Evolutionary conservation across 2,888 invertebrate genomes (phyloP).

Genomic region (Lapara coniferarum): DNA sequence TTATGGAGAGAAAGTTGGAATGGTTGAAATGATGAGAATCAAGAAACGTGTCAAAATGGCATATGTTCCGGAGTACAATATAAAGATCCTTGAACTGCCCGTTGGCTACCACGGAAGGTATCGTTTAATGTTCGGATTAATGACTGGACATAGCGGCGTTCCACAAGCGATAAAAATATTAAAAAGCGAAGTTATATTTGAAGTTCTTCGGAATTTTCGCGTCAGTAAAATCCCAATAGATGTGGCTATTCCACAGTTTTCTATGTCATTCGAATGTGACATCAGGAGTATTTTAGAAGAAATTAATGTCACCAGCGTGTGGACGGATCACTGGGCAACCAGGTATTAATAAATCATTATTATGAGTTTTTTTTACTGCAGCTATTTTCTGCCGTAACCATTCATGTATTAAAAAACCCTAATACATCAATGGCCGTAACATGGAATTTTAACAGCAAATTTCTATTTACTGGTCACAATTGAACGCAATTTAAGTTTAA

Average conservation of each 20-base stretch:
- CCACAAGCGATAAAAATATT: conserved; percentile 1
- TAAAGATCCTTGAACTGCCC: conserved; percentile 50
- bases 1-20: conserved; percentile 39
- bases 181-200: conserved; percentile 2
- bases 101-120: conserved; percentile 47
- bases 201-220: background rate
- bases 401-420: too few species aligned
- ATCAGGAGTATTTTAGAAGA: conserved; percentile 18
- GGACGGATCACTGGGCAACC: conserved; percentile 21
- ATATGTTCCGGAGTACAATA: conserved; percentile 40
- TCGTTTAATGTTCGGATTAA: background rate
- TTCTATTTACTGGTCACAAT: too few species aligned
- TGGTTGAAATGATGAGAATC: conserved; percentile 46
- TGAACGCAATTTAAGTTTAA: too few species aligned
- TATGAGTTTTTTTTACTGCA: too few species aligned
- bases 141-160: conserved; percentile 4
- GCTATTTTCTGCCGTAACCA: too few species aligned
- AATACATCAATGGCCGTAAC: too few species aligned
- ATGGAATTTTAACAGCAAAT: too few species aligned
- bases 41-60: conserved; percentile 43
- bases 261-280: conserved; percentile 14
- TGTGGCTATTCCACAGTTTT: conserved; percentile 13
- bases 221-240: conserved; percentile 19
- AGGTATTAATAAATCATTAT: conserved; percentile 2
- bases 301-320: conserved; percentile 11